These are phyloP conservation scores for Lepilemur ruficaudatus DNA, from an alignment of 2,797 vertebrate genomes.

Conservation along the genomic window DNA sequence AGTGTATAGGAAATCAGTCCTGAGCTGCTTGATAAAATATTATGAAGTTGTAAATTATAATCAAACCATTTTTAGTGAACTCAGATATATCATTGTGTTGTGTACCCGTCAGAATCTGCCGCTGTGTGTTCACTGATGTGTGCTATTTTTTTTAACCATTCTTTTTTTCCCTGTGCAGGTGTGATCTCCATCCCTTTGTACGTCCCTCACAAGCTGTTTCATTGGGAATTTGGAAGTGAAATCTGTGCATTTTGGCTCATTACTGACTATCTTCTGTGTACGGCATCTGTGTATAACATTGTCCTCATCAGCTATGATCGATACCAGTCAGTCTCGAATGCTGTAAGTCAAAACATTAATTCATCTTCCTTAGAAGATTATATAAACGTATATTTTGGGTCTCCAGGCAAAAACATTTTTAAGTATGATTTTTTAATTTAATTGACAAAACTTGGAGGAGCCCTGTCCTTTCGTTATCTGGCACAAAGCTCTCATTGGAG, in stretches of 20 bases:
- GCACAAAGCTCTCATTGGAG: not conserved
- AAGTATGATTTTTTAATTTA: not conserved
- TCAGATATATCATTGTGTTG: not conserved
- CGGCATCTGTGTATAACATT: conserved; percentile 93
- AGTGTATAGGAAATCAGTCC: not conserved
- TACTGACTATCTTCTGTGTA: conserved; percentile 91
- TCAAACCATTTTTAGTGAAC: not conserved
- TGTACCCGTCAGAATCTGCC: not conserved
- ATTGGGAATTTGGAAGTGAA: conserved; percentile 86
- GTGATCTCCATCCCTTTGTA: conserved; percentile 92
- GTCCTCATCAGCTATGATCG: conserved; percentile 95
- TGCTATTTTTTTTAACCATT: not conserved
- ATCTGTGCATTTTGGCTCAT: conserved; percentile 92
- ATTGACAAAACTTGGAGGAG: not conserved
- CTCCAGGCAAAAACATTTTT: not conserved
- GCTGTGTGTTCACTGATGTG: not conserved
- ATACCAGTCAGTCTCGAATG: conserved; percentile 92
- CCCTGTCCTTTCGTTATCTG: not conserved
- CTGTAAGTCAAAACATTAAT: conserved; percentile 86
- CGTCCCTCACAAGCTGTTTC: conserved; percentile 88
- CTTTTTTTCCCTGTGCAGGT: conserved; percentile 79
- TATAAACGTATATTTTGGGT: not conserved
- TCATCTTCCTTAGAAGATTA: conserved; percentile 15
- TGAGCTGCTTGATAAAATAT: not conserved
- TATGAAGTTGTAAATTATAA: not conserved